phyloP scores from a whole-genome alignment of 2,113 vertebrate species.

The Desmodus rotundus region DNA sequence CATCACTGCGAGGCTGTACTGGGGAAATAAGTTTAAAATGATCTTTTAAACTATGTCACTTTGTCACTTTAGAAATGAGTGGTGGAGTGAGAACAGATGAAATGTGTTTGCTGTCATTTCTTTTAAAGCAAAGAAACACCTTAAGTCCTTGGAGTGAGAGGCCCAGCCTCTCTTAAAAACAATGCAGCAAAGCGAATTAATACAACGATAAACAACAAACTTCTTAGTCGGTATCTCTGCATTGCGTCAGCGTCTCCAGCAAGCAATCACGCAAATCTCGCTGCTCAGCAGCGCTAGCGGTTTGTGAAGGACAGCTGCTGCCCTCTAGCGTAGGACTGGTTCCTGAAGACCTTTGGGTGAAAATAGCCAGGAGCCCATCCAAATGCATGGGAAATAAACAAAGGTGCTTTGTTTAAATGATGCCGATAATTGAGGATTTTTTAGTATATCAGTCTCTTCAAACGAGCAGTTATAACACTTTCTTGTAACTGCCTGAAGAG shows the following conservation, averaged over 20 bases:
- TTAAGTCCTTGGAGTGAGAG: background rate
- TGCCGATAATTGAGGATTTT: background rate
- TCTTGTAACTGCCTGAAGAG: background rate
- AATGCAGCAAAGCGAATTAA: background rate
- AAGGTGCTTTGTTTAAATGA: background rate
- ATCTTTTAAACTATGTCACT: background rate
- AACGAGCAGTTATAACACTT: background rate
- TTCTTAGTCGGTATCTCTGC: background rate
- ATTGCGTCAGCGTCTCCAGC: background rate
- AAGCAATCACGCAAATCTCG: background rate
- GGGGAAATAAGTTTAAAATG: background rate
- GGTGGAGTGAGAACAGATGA: background rate
- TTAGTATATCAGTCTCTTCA: background rate
- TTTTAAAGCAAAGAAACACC: background rate
- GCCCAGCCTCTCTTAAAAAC: background rate
- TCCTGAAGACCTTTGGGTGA: slow-evolving; percentile 19
- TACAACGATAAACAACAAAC: background rate
- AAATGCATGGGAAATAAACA: background rate
- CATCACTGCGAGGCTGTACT: background rate
- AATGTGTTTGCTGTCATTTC: background rate
- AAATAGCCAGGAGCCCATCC: background rate
- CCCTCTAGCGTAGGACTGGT: slow-evolving; percentile 39
- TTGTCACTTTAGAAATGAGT: background rate
- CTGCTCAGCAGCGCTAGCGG: background rate
- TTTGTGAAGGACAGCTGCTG: slow-evolving; percentile 40